Conservation (phyloP, 2,113 vertebrate genomes). For the Scalopus aquaticus region DNA sequence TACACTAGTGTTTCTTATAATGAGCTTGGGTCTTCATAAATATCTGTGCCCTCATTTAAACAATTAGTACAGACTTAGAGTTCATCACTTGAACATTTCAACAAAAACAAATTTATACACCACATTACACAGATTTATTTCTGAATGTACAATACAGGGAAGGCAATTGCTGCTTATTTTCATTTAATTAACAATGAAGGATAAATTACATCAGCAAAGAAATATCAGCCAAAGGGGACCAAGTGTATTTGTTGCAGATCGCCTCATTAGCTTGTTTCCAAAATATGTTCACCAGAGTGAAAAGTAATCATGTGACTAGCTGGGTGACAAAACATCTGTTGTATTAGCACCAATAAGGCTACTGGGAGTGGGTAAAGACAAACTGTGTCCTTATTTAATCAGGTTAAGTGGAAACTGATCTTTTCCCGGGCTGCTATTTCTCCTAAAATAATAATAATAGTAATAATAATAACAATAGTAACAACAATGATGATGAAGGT, state of each 20-base stretch:
- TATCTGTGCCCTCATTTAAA: conserved; percentile 42
- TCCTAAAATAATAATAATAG: conserved; percentile 63
- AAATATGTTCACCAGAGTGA: conserved; percentile 75
- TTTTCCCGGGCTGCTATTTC: conserved; percentile 62
- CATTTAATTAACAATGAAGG: conserved; percentile 86
- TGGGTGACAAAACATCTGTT: conserved; percentile 90
- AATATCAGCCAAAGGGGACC: conserved; percentile 86
- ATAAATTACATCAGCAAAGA: conserved; percentile 86
- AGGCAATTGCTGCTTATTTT: conserved; percentile 77
- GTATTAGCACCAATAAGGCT: conserved; percentile 84
- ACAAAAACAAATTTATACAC: conserved; percentile 51
- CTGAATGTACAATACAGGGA: conserved; percentile 40
- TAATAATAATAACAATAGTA: conserved; percentile 50
- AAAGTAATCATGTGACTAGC: conserved; percentile 79
- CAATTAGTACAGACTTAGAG: conserved; percentile 46
- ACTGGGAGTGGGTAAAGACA: conserved; percentile 80
- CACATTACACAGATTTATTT: conserved; percentile 44
- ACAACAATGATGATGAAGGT: conserved; percentile 52
- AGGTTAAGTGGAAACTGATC: conserved; percentile 76
- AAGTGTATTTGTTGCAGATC: conserved; percentile 79
- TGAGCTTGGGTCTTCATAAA: conserved; percentile 35
- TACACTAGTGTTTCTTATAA: conserved; percentile 56
- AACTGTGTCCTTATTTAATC: conserved; percentile 77
- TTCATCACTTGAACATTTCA: conserved; percentile 57
- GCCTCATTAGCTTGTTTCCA: conserved; percentile 81